Evolutionary conservation across 2,797 vertebrate genomes (phyloP).

Genomic region (Sebastes hubbsi): DNA sequence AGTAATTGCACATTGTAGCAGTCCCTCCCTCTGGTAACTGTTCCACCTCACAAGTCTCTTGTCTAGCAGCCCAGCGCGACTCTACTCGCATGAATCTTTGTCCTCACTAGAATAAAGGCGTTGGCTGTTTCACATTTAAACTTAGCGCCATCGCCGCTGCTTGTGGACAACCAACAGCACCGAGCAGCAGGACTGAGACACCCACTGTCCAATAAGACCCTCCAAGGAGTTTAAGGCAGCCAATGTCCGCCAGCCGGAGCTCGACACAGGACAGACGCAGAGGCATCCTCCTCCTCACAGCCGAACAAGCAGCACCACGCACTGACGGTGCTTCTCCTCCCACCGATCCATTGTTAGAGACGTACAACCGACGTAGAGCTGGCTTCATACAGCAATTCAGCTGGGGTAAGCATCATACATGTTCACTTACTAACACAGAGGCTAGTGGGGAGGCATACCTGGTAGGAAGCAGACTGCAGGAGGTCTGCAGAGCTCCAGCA

Average conservation of each 20-base stretch:
- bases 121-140: constrained; percentile 19
- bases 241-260: constrained; percentile 67
- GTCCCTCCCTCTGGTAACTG: not conserved
- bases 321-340: constrained; percentile 38
- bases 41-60: not conserved
- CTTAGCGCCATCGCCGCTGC: constrained; percentile 52
- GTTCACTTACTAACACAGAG: not conserved
- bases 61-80: not conserved
- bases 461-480: not conserved
- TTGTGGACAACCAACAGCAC: constrained; percentile 45
- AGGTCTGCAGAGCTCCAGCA: not conserved
- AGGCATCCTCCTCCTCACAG: constrained; percentile 22
- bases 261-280: constrained; percentile 44
- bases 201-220: constrained; percentile 63
- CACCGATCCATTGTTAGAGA: constrained; percentile 66
- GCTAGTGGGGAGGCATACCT: too few species aligned
- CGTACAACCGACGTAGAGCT: constrained; percentile 31
- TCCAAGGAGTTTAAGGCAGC: constrained; percentile 57
- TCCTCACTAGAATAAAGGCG: not conserved
- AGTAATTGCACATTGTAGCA: not conserved
- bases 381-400: constrained; percentile 26
- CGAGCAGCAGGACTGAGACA: not conserved
- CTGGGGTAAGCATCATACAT: constrained; percentile 48
- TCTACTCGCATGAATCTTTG: not conserved
- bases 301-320: constrained; percentile 37